These are phyloP conservation scores for Ceyx margarethae DNA, from an alignment of 2,113 vertebrate genomes.

Conservation along the genomic window DNA sequence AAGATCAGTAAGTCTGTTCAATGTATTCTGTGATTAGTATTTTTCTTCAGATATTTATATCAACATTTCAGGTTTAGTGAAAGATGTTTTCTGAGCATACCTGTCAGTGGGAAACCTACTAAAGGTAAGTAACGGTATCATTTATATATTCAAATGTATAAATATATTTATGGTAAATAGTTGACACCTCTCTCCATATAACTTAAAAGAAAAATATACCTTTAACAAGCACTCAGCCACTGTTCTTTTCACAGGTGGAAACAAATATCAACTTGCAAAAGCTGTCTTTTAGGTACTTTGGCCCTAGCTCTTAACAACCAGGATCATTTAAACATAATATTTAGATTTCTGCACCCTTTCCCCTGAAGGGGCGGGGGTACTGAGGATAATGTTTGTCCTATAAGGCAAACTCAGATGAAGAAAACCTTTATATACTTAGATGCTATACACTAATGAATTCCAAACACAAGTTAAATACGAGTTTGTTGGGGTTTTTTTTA, in stretches of 20 bases:
- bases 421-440: conserved; percentile 27
- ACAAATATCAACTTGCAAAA: conserved; percentile 37
- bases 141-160: conserved; percentile 82
- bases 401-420: conserved; percentile 34
- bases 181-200: conserved; percentile 61
- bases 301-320: conserved; percentile 36
- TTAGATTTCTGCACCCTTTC: conserved; percentile 49
- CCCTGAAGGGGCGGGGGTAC: conserved; percentile 1
- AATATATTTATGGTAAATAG: conserved; percentile 72
- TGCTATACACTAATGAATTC: conserved; percentile 5
- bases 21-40: conserved; percentile 95
- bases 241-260: conserved; percentile 37
- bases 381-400: conserved; percentile 34
- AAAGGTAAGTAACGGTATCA: conserved; percentile 76
- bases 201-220: conserved; percentile 69
- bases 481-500: background rate
- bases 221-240: conserved; percentile 48
- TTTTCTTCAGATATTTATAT: conserved; percentile 95
- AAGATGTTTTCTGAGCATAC: conserved; percentile 80
- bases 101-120: conserved; percentile 81
- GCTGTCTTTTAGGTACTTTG: conserved; percentile 40
- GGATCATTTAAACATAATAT: conserved; percentile 42
- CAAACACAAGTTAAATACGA: background rate
- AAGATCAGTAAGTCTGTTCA: conserved; percentile 89
- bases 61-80: conserved; percentile 88